Percentiles rank a stretch among this genome's conserved stretches.
These are phyloP conservation scores for Hydrotaea diabolus DNA, from an alignment of 2,888 invertebrate species.

Conservation along the genomic window DNA sequence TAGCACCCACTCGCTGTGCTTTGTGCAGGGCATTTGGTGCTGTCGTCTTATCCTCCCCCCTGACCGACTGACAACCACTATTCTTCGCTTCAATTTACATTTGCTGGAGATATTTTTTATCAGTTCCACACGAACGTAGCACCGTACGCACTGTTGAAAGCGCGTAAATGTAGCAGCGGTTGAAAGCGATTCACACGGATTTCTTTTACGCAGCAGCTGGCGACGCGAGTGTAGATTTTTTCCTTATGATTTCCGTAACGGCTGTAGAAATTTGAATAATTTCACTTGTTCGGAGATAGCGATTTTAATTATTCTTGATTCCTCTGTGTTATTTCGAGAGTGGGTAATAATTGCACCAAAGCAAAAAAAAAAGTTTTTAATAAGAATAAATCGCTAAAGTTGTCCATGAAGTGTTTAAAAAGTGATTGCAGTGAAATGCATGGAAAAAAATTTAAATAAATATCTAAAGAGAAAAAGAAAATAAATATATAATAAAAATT, in stretches of 20 bases:
- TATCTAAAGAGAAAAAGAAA: background rate
- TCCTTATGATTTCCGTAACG: conserved; percentile 25
- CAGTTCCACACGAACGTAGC: conserved; percentile 74
- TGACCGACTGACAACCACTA: conserved; percentile 25
- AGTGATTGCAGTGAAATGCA: too few relatives aligned
- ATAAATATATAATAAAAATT: conserved; percentile 6
- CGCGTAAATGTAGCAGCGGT: conserved; percentile 51
- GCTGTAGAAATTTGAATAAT: conserved; percentile 24
- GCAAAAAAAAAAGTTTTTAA: background rate
- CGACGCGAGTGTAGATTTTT: conserved; percentile 8
- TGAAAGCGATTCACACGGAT: conserved; percentile 8
- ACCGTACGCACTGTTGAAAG: conserved; percentile 68
- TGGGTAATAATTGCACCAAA: conserved; percentile 20
- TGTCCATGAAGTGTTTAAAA: background rate
- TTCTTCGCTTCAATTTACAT: conserved; percentile 50
- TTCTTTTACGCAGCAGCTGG: conserved; percentile 40
- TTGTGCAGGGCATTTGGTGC: too few relatives aligned
- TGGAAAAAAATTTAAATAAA: background rate
- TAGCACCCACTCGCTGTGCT: background rate
- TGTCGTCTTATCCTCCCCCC: background rate
- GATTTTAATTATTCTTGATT: background rate
- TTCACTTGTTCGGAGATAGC: background rate
- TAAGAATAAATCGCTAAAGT: background rate
- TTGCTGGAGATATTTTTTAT: conserved; percentile 69
- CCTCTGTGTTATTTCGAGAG: background rate